Evolutionary conservation across 2,797 vertebrate genomes (phyloP).

Genomic region (Thripadectes ignobilis): DNA sequence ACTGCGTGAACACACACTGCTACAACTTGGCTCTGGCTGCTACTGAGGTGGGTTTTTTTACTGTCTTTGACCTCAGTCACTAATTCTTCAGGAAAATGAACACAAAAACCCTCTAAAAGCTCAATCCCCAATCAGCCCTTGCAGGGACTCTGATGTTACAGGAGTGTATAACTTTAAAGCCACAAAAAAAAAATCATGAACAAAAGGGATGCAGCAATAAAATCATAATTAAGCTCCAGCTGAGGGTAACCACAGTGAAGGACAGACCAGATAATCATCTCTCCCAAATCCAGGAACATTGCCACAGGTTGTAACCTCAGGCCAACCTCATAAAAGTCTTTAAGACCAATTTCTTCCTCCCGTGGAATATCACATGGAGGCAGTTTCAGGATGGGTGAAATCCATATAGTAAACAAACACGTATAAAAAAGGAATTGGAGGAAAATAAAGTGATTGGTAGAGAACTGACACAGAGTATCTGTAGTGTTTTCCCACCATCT

Average conservation of each 20-base stretch:
- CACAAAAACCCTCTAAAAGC: neutral
- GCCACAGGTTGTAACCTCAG: slow-evolving; percentile 51
- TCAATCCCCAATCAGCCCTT: neutral
- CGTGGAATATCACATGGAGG: neutral
- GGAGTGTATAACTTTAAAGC: neutral
- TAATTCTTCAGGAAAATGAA: neutral
- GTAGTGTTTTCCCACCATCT: neutral
- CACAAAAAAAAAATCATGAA: neutral
- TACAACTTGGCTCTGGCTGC: neutral
- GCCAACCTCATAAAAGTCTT: slow-evolving; percentile 47
- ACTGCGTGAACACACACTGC: neutral
- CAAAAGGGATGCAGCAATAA: slow-evolving; percentile 37
- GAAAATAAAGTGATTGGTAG: slow-evolving; percentile 17
- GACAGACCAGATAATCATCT: neutral
- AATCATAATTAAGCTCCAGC: slow-evolving; percentile 21
- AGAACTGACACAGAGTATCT: neutral
- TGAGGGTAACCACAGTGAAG: neutral
- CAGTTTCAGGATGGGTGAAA: slow-evolving; percentile 7
- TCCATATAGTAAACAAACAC: neutral
- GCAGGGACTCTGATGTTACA: neutral
- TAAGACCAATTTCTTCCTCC: slow-evolving; percentile 33
- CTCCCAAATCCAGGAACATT: slow-evolving; percentile 34
- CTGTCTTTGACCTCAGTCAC: neutral
- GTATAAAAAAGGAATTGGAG: slow-evolving; percentile 34
- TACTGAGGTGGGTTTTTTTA: neutral